phyloP scores from a whole-genome alignment of 2,113 vertebrate genomes.

The Hymenochirus boettgeri region DNA sequence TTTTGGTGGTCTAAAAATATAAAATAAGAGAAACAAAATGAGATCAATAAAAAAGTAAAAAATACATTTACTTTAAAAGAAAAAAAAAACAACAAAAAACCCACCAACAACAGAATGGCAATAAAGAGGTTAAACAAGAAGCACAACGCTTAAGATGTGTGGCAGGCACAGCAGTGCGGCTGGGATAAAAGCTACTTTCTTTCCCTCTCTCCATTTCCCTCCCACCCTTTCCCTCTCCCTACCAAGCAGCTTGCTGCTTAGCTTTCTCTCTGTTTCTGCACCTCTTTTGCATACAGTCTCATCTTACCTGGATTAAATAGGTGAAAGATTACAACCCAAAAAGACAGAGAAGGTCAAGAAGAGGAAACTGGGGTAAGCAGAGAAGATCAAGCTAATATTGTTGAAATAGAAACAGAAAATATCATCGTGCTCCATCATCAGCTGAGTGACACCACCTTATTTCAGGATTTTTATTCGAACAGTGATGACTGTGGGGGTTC shows the following conservation, averaged over 20 bases:
- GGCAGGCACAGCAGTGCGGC: conserved; percentile 39
- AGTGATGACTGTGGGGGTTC: not conserved
- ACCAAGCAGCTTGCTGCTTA: conserved; percentile 19
- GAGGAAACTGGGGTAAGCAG: conserved; percentile 9
- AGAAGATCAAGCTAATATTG: not conserved
- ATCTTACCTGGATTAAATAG: conserved; percentile 15
- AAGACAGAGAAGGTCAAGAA: conserved; percentile 1
- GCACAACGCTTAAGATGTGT: conserved; percentile 31
- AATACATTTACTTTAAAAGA: too few relatives aligned
- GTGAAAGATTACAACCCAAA: conserved; percentile 24
- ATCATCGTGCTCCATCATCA: not conserved
- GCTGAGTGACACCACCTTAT: conserved; percentile 4
- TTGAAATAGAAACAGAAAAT: not conserved
- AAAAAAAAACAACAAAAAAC: too few relatives aligned
- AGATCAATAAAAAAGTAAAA: too few relatives aligned
- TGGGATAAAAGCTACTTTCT: conserved; percentile 41
- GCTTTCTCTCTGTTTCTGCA: conserved; percentile 18
- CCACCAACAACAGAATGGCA: too few relatives aligned
- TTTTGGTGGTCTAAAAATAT: too few relatives aligned
- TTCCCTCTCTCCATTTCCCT: conserved; percentile 18
- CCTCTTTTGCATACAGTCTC: conserved; percentile 20
- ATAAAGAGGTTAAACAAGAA: conserved; percentile 28
- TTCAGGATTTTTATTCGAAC: not conserved
- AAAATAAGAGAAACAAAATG: too few relatives aligned
- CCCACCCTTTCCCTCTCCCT: conserved; percentile 16